Evolutionary conservation across 2,113 vertebrate species (phyloP).

Genomic region (Dicrurus megarhynchus): DNA sequence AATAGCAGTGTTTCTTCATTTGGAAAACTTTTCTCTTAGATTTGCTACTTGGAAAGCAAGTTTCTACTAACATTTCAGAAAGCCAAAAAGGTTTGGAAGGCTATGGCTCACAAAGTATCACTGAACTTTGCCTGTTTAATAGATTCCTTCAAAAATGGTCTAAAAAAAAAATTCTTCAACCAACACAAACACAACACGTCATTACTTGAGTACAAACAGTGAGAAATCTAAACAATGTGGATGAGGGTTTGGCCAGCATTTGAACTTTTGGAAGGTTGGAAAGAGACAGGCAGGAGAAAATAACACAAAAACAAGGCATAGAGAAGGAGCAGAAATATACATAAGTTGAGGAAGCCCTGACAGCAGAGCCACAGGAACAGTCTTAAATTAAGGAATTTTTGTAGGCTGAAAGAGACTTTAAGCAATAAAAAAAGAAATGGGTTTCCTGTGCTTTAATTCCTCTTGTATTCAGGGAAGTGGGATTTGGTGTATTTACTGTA

Average conservation of each 20-base stretch:
- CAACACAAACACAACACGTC: background rate
- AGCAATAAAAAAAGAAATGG: background rate
- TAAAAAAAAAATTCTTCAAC: background rate
- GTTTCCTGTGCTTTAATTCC: slow-evolving; percentile 6
- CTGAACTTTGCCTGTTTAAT: background rate
- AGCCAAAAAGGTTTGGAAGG: background rate
- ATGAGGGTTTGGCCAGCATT: background rate
- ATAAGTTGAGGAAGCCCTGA: background rate
- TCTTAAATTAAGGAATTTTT: background rate
- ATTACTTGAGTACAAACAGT: background rate
- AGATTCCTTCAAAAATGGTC: background rate
- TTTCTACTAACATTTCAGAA: background rate
- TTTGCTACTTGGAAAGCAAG: background rate
- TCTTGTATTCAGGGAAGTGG: background rate
- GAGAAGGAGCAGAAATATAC: background rate
- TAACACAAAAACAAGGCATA: background rate
- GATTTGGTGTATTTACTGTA: background rate
- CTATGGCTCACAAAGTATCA: background rate
- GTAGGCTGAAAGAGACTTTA: background rate
- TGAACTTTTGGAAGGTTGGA: background rate
- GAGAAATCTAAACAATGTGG: background rate
- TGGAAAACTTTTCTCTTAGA: background rate
- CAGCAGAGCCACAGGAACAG: background rate
- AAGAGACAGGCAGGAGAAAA: background rate
- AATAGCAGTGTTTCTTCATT: background rate